Evolutionary conservation across 2,888 invertebrate species (phyloP).

Genomic region (Aspidiotus destructor): DNA sequence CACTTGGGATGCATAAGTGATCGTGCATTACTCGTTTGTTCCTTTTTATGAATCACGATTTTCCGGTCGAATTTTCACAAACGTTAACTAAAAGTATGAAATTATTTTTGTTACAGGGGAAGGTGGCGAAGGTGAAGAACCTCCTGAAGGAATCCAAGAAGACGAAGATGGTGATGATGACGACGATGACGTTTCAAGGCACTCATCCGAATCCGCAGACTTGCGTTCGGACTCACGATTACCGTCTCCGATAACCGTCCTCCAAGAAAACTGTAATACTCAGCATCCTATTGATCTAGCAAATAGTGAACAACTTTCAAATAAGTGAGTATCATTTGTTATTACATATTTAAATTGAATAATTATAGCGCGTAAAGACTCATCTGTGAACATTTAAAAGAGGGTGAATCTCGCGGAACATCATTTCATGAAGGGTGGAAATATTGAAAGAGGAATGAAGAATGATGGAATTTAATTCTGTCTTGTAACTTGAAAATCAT

Average conservation of each 20-base stretch:
- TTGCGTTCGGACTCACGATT: constrained; percentile 32
- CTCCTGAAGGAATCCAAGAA: constrained; percentile 41
- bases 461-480: too few relatives aligned
- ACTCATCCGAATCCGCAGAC: constrained; percentile 35
- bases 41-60: too few relatives aligned
- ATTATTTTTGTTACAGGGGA: constrained; percentile 46
- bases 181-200: constrained; percentile 38
- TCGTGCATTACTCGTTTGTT: too few relatives aligned
- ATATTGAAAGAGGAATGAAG: too few relatives aligned
- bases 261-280: constrained; percentile 30
- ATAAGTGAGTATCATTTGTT: constrained; percentile 21
- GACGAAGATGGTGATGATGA: constrained; percentile 41
- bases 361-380: not conserved
- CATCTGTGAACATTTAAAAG: not conserved
- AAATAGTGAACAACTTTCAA: constrained; percentile 23
- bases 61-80: too few relatives aligned
- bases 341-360: not conserved
- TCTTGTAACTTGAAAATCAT: too few relatives aligned
- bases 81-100: too few relatives aligned
- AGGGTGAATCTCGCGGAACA: too few relatives aligned
- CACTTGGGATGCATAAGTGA: too few relatives aligned
- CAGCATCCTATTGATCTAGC: constrained; percentile 27
- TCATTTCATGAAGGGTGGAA: too few relatives aligned
- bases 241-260: constrained; percentile 34
- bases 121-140: constrained; percentile 45